Conservation (phyloP, 2,113 vertebrate genomes). For the Rhadina sibilatrix region DNA sequence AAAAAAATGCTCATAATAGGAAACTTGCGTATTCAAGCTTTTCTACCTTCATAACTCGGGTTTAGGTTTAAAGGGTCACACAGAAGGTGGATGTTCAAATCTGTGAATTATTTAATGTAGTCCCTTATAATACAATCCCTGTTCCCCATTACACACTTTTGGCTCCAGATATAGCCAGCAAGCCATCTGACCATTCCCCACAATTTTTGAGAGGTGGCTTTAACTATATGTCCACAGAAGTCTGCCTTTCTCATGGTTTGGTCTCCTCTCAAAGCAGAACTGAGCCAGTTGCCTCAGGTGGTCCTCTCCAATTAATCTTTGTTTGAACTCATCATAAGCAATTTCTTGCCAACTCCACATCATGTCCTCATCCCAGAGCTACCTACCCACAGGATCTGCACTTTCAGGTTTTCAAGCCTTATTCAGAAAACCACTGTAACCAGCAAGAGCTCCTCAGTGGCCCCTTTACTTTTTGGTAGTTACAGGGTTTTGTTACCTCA, state of each 20-base stretch:
- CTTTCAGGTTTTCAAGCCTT: not conserved
- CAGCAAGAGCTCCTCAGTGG: not conserved
- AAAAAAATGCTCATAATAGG: not conserved
- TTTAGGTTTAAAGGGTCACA: not conserved
- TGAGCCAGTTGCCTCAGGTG: not conserved
- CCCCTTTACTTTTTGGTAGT: not conserved
- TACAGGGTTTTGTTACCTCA: not conserved
- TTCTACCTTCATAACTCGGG: not conserved
- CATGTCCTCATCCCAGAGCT: not conserved
- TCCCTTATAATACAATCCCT: not conserved
- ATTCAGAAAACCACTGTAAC: not conserved
- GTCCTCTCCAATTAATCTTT: not conserved
- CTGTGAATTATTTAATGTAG: not conserved
- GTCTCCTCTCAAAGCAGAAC: not conserved
- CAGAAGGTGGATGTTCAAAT: not conserved
- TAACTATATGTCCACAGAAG: not conserved
- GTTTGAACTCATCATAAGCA: not conserved
- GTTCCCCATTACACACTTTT: not conserved
- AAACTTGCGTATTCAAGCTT: not conserved
- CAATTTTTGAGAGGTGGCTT: not conserved
- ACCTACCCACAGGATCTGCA: not conserved
- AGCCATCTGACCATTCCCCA: not conserved
- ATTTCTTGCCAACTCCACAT: not conserved
- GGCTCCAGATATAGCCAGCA: not conserved
- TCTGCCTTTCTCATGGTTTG: not conserved